A percentile compares a stretch with the other conserved stretches of the same genome.
Conservation (phyloP, 2,113 vertebrate genomes). For the Phoenicopterus ruber region DNA sequence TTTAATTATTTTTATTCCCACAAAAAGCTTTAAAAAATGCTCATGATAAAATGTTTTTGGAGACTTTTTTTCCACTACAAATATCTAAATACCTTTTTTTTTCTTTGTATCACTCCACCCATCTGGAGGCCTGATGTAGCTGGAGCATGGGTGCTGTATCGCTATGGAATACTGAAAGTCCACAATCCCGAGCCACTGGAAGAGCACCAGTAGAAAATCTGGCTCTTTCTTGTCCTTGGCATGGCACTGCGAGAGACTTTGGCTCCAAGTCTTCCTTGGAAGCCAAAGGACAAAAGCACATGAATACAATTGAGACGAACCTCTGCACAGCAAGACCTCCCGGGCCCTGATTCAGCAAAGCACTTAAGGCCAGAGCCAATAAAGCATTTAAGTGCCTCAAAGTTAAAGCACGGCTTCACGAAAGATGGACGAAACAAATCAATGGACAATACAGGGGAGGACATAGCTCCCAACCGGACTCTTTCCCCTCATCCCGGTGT, state of each 20-base stretch:
- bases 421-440: not conserved
- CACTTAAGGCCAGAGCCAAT: not conserved
- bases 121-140: not conserved
- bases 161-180: not conserved
- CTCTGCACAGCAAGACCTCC: not conserved
- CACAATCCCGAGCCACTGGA: not conserved
- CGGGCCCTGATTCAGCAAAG: constrained; percentile 9
- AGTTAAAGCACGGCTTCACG: not conserved
- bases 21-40: not conserved
- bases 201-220: not conserved
- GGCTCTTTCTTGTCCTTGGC: not conserved
- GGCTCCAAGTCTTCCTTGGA: not conserved
- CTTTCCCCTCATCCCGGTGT: not conserved
- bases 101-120: not conserved
- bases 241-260: not conserved
- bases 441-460: not conserved
- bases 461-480: not conserved
- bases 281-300: not conserved
- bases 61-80: not conserved
- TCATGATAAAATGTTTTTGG: not conserved
- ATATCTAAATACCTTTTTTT: not conserved
- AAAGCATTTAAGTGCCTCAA: not conserved
- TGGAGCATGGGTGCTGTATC: not conserved
- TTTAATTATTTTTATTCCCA: constrained; percentile 8
- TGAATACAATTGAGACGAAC: not conserved